These are phyloP conservation scores for Hydropotes inermis DNA, from an alignment of 2,113 vertebrate genomes.

Conservation along the genomic window DNA sequence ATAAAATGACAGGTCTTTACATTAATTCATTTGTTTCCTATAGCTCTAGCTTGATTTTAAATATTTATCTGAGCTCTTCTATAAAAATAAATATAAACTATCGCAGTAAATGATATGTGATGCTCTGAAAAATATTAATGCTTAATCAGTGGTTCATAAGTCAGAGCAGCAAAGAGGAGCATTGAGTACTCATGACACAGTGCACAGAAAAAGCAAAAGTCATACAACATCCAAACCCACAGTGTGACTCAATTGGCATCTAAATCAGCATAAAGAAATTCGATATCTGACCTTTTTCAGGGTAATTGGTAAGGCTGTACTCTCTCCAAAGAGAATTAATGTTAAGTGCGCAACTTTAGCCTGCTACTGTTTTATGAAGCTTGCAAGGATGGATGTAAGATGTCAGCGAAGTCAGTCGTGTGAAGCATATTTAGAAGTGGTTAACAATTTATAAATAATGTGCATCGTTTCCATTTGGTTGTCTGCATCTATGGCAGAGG, in stretches of 20 bases:
- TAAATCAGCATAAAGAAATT: not conserved
- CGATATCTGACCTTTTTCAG: constrained; percentile 62
- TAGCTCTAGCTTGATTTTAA: not conserved
- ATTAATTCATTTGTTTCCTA: not conserved
- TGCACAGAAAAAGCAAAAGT: not conserved
- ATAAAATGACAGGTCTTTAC: not conserved
- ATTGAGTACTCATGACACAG: not conserved
- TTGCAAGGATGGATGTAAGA: constrained; percentile 15
- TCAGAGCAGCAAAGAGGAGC: not conserved
- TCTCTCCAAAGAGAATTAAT: constrained; percentile 60
- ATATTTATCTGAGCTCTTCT: not conserved
- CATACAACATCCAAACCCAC: not conserved
- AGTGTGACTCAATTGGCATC: constrained; percentile 5
- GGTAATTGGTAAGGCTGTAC: constrained; percentile 25
- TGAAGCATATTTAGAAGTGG: constrained; percentile 69
- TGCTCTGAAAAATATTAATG: not conserved
- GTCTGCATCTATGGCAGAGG: constrained; percentile 26
- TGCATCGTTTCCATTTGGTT: constrained; percentile 55
- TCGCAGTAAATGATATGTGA: not conserved
- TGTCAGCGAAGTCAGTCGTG: not conserved
- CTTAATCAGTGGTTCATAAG: not conserved
- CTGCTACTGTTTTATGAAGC: constrained; percentile 40
- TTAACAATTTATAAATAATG: constrained; percentile 76
- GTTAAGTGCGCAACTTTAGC: constrained; percentile 61
- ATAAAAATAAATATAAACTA: not conserved